Percentiles rank a stretch among this genome's conserved stretches.
These are phyloP conservation scores for Bradypodion pumilum DNA, from an alignment of 2,797 vertebrate species.

Conservation along the genomic window DNA sequence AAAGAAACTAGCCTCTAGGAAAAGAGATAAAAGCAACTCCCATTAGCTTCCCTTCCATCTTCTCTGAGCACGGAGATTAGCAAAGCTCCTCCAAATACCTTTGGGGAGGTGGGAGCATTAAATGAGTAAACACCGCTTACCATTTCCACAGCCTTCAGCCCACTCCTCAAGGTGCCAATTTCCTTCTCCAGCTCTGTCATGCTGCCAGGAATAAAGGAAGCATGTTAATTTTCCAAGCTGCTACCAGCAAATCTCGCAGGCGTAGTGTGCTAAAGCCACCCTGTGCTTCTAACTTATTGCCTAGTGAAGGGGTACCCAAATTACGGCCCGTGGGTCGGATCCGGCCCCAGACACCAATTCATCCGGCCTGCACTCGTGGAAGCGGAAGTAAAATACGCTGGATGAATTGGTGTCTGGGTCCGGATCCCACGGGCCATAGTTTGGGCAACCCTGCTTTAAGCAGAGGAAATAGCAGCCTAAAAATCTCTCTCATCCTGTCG, in stretches of 20 bases:
- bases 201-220: constrained; percentile 77
- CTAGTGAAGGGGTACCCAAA: too few relatives aligned
- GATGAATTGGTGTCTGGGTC: too few relatives aligned
- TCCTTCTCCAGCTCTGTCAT: constrained; percentile 99
- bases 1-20: constrained; percentile 52
- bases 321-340: too few relatives aligned
- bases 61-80: constrained; percentile 33
- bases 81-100: neutral
- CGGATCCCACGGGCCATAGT: too few relatives aligned
- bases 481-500: too few relatives aligned
- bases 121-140: constrained; percentile 79
- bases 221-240: constrained; percentile 58
- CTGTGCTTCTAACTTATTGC: neutral
- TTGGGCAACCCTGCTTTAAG: too few relatives aligned
- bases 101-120: constrained; percentile 9
- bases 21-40: constrained; percentile 51
- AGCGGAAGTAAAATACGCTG: too few relatives aligned
- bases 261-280: neutral
- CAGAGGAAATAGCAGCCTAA: too few relatives aligned
- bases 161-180: constrained; percentile 90
- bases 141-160: constrained; percentile 91
- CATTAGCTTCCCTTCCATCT: constrained; percentile 28
- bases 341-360: too few relatives aligned
- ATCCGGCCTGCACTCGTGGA: too few relatives aligned
- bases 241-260: constrained; percentile 18